A percentile compares a stretch with the other conserved stretches of the same genome.
These are phyloP conservation scores for Lordiphosa stackelbergi DNA, from an alignment of 1,140 invertebrate species.

Conservation along the genomic window DNA sequence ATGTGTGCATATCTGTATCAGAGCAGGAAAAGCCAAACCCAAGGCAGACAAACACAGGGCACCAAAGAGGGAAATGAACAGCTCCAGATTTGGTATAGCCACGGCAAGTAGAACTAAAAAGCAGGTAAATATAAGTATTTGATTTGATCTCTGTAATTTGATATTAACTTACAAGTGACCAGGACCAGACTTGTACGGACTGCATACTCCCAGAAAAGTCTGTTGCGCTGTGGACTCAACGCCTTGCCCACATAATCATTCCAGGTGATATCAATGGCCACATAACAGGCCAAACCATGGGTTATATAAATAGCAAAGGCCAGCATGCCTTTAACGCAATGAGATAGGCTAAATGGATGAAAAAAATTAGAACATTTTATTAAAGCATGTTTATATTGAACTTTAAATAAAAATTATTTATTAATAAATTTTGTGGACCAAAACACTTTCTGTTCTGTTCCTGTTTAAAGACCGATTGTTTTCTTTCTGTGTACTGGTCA, in stretches of 20 bases:
- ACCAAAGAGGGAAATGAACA: slow-evolving; percentile 94
- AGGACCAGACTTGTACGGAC: slow-evolving; percentile 84
- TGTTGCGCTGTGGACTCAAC: slow-evolving; percentile 71
- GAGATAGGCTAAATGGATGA: slow-evolving; percentile 79
- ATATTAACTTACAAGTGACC: slow-evolving; percentile 85
- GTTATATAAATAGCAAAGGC: slow-evolving; percentile 88
- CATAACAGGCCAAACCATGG: slow-evolving; percentile 90
- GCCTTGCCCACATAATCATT: slow-evolving; percentile 80
- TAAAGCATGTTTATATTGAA: too few species aligned
- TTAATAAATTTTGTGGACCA: too few species aligned
- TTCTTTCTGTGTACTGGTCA: too few species aligned
- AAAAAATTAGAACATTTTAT: slow-evolving; percentile 34
- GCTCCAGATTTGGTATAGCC: slow-evolving; percentile 88
- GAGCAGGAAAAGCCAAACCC: slow-evolving; percentile 91
- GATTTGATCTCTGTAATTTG: too few species aligned
- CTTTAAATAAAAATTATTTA: too few species aligned
- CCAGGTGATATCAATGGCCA: slow-evolving; percentile 91
- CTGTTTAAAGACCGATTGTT: too few species aligned
- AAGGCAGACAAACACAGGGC: slow-evolving; percentile 90
- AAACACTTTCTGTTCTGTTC: too few species aligned
- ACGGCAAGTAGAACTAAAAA: slow-evolving; percentile 85
- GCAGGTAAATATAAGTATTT: too few species aligned
- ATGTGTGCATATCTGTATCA: slow-evolving; percentile 85
- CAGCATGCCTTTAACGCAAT: slow-evolving; percentile 85
- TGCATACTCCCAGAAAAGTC: slow-evolving; percentile 82